Evolutionary conservation across 2,797 vertebrate genomes (phyloP), one percentile per base, ranked within the genome.

Genomic region (Cyprinella venusta): DNA sequence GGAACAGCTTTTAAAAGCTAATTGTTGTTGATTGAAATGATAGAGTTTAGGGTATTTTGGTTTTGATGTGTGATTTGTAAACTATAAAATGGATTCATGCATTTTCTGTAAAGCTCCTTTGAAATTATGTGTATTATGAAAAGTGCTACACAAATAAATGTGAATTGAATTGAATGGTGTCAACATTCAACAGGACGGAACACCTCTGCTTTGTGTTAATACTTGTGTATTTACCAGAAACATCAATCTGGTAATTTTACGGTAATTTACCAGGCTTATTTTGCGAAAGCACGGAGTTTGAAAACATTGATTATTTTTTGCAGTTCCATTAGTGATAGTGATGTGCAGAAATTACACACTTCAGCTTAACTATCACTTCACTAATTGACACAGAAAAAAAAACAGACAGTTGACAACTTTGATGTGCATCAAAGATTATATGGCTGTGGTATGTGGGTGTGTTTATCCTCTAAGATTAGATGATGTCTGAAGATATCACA

Each of bases 401-500:
- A 40, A 56, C 19, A n/a, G 21, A 52, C 56, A 56, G 63, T 52
- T 42, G 65, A 67, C 30, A 38, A 78, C 33, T 80, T 69, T 80
- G 45, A 79, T 68, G 19, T 4, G 1, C 42, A 67, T 70, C 48
- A 80, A 42, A 56, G 64, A 40, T 33, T 24, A 33, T 54, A 65
- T 45, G 65, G 24, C 42, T n/a, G 30, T 4, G 33, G 21, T 38
- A 24, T 50, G 56, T 81, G 70, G 70, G 80, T 74, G 70, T 64
- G 63, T 36, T 74, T 52, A 64, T 81, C 45, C 19, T 63, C 13
- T 36, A 42, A 64, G 30, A 81, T 64, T 65, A 65, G 26, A 48
- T 74, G 70, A 54, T 52, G 26, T 38, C 40, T 70, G 26, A 67
- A 52, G 24, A 68, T 5, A 83, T 78, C 50, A 63, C 67, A 78